Evolutionary conservation across 2,888 invertebrate species (phyloP).

Genomic region (Pollenia angustigena): DNA sequence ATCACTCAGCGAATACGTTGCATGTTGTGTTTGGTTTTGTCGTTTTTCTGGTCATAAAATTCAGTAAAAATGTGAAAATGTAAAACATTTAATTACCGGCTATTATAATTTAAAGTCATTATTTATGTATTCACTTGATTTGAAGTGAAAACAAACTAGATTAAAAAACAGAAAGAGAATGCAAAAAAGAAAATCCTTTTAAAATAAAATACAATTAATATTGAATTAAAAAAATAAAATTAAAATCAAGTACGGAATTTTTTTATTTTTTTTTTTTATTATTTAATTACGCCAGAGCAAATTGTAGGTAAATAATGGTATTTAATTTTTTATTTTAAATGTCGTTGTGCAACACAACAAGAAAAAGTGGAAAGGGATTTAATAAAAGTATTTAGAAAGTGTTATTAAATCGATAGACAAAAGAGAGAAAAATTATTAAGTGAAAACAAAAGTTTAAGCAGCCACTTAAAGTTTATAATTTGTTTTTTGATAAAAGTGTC

Average conservation of each 20-base stretch:
- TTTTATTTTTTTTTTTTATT: not conserved
- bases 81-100: slow-evolving; percentile 68
- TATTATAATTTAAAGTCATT: slow-evolving; percentile 57
- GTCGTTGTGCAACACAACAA: too few species aligned
- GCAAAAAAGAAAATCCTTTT: not conserved
- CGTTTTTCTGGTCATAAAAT: not conserved
- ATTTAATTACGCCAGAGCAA: not conserved
- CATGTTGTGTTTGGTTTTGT: slow-evolving; percentile 38
- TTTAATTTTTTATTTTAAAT: too few species aligned
- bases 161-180: not conserved
- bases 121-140: slow-evolving; percentile 61
- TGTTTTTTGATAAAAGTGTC: too few species aligned
- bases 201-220: not conserved
- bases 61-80: slow-evolving; percentile 68
- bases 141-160: slow-evolving; percentile 55
- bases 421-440: too few species aligned
- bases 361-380: too few species aligned
- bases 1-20: slow-evolving; percentile 18
- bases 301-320: not conserved
- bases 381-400: too few species aligned
- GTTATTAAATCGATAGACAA: too few species aligned
- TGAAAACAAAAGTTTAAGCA: too few species aligned
- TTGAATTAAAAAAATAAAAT: not conserved
- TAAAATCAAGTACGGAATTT: not conserved
- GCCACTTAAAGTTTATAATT: too few species aligned